Base-by-base conservation (phyloP, 2,113 vertebrate genomes). In the Patagioenas fasciata region DNA sequence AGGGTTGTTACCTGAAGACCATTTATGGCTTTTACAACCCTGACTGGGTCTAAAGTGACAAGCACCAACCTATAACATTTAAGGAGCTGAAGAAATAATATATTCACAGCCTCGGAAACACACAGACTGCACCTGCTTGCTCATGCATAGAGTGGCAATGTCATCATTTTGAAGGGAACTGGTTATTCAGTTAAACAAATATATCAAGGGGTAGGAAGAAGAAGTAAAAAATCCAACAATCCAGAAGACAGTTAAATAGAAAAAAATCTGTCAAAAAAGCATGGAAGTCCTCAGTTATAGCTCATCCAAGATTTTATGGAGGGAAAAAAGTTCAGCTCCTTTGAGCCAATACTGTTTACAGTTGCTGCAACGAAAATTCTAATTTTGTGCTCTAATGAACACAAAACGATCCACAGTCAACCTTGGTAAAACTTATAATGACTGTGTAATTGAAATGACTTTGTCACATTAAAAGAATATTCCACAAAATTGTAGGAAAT, bases 331-430 rank as follows among this genome's bases (percentile, higher is more conserved):
- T 89, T 95, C 85, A 87, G 96, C 84, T 98, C 92, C 71, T 98
- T 96, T 97, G 93, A 97, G 95, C 94, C 97, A 97, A 96, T 90
- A 91, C 96, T 98, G 95, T 98, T 98, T 98, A 98, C 80, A 97
- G 97, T 97, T 97, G 86, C 96, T 93, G 98, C 97, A 98, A 97
- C 97, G 97, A 98, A 98, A 98, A 98, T 98, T 98, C 98, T 98
- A 98, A 98, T 98, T 98, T 98, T 98, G 98, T 98, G 98, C 98
- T 98, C 98, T 98, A 97, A 98, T 98, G 98, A 98, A 97, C 98
- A 98, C 97, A 98, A 98, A 98, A 97, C n/a, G 93, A 98, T 97
- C 97, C 97, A 97, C 96, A 97, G 92, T 97, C 97, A 97, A 93
- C 97, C 96, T 98, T 98, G 98, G 98, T 91, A 98, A 98, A 98